A percentile compares a stretch with the other conserved stretches of the same genome.
Evolutionary conservation across 2,797 vertebrate genomes (phyloP).

Genomic region (Hydrophis major): DNA sequence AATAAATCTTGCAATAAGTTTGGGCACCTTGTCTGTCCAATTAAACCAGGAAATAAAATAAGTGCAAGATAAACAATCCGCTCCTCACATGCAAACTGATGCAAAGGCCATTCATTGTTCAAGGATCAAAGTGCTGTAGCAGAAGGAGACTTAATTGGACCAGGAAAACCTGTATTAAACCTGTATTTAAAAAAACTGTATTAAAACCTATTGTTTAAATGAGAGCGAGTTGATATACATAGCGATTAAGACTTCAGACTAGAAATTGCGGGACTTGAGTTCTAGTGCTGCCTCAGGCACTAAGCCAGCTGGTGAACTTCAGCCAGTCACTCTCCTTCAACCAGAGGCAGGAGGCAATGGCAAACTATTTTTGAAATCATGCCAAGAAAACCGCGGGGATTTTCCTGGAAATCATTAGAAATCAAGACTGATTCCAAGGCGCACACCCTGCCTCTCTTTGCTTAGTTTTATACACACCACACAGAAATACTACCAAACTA

Average conservation of each 20-base stretch:
- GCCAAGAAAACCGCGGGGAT: neutral
- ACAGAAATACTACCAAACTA: too few relatives aligned
- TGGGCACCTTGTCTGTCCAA: neutral
- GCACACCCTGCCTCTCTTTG: neutral
- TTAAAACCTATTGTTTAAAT: neutral
- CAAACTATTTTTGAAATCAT: neutral
- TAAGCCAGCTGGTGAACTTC: neutral
- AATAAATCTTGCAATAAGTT: neutral
- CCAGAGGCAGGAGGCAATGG: neutral
- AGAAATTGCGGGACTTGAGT: neutral
- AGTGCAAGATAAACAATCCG: accelerated
- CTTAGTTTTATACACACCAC: neutral
- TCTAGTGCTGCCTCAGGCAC: neutral
- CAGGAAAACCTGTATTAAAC: neutral
- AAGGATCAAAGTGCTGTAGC: neutral
- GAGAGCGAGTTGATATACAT: neutral
- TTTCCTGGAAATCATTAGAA: neutral
- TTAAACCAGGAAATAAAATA: neutral
- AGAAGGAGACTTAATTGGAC: neutral
- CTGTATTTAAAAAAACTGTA: neutral
- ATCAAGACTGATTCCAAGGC: neutral
- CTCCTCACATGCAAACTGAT: slow-evolving; percentile 26
- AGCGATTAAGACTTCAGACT: neutral
- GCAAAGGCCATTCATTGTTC: neutral
- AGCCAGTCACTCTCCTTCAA: neutral